A percentile compares a stretch with the other conserved stretches of the same genome.
phyloP scores from a whole-genome alignment of 1,140 invertebrate species.

The Diuraphis noxia region DNA sequence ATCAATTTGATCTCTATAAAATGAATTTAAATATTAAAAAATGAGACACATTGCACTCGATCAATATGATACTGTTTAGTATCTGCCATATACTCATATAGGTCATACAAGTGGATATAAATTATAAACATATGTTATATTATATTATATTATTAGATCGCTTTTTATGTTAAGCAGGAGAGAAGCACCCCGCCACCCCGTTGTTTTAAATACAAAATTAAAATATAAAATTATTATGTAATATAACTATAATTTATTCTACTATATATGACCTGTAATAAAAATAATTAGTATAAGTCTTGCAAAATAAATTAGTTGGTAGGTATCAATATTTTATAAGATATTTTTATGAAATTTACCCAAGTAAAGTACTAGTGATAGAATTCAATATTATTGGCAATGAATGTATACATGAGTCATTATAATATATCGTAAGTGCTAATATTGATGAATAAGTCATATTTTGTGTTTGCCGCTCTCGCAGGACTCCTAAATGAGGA shows the following conservation, averaged over 20 bases:
- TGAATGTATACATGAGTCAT: conserved; percentile 78
- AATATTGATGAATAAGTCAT: background rate
- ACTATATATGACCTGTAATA: background rate
- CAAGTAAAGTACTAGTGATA: conserved; percentile 73
- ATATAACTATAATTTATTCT: background rate
- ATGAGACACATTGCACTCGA: background rate
- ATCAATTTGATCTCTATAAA: conserved; percentile 24
- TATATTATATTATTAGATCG: background rate
- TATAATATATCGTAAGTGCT: conserved; percentile 71
- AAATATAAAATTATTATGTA: background rate
- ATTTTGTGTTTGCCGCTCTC: background rate
- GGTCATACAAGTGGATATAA: background rate
- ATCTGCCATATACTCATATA: background rate
- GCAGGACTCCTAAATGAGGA: conserved; percentile 68
- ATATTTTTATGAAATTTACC: conserved; percentile 60
- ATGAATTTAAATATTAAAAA: background rate
- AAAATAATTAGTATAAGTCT: background rate
- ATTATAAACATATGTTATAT: too few species aligned
- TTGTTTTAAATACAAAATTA: background rate
- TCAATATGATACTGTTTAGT: background rate
- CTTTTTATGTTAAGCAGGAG: background rate
- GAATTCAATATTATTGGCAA: conserved; percentile 77
- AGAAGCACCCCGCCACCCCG: background rate
- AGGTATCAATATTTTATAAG: background rate
- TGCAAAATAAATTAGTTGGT: background rate